Evolutionary conservation across 2,797 vertebrate species (phyloP).

Genomic region (Glyptemys insculpta): DNA sequence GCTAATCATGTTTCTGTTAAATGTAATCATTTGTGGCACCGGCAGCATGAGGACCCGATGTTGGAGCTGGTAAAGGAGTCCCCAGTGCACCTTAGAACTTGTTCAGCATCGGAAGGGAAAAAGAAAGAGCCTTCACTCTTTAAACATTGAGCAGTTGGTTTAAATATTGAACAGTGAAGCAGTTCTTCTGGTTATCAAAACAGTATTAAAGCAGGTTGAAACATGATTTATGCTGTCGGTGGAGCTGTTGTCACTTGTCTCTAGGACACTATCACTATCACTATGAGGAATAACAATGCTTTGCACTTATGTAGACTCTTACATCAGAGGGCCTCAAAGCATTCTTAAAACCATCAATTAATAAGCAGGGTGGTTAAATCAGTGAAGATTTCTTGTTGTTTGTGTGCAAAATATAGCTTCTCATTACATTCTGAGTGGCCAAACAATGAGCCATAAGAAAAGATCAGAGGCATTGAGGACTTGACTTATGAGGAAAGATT

Average conservation of each 20-base stretch:
- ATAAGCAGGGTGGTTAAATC: background rate
- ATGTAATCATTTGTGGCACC: slow-evolving; percentile 39
- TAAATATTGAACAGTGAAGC: background rate
- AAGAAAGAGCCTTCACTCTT: slow-evolving; percentile 10
- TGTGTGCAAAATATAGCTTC: background rate
- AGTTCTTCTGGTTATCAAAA: slow-evolving; percentile 23
- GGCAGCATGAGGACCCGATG: background rate
- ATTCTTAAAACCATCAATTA: slow-evolving; percentile 9
- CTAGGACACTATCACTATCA: accelerated
- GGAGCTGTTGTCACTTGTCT: slow-evolving; percentile 3
- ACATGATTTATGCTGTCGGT: background rate
- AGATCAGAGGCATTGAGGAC: background rate
- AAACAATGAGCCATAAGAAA: background rate
- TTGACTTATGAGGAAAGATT: background rate
- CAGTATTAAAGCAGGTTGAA: slow-evolving; percentile 27
- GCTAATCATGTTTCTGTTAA: background rate
- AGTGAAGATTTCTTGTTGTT: background rate
- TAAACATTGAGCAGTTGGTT: slow-evolving; percentile 33
- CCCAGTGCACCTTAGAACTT: background rate
- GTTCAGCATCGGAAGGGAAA: slow-evolving; percentile 7
- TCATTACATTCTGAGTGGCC: background rate
- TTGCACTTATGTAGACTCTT: slow-evolving; percentile 16
- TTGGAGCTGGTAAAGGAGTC: background rate
- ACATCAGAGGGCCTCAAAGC: background rate
- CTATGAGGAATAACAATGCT: slow-evolving; percentile 34